Conservation (phyloP, 1,140 invertebrate species). For the Heliconius eleuchia region DNA sequence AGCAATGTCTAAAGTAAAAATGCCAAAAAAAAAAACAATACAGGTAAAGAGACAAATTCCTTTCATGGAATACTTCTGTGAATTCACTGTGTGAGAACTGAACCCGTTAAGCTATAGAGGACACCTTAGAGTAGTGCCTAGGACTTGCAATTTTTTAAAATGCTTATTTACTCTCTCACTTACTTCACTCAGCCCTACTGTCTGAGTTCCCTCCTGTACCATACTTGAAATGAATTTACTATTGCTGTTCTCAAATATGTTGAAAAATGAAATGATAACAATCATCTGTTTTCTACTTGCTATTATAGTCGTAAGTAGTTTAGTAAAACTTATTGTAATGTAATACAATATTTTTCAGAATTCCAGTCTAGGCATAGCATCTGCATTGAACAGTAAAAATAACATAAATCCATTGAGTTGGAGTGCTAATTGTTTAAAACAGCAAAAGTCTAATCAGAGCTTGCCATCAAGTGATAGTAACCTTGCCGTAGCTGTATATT, state of each 20-base stretch:
- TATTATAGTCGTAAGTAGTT: background rate
- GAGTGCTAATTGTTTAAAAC: slow-evolving; percentile 55
- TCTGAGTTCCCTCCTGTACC: too few relatives aligned
- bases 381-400: slow-evolving; percentile 64
- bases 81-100: too few relatives aligned
- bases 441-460: slow-evolving; percentile 59
- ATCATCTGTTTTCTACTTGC: background rate
- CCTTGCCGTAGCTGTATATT: slow-evolving; percentile 53
- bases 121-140: too few relatives aligned
- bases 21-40: too few relatives aligned
- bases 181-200: too few relatives aligned
- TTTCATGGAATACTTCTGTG: too few relatives aligned
- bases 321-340: background rate
- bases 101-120: too few relatives aligned
- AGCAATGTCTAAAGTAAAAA: too few relatives aligned
- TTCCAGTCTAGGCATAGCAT: slow-evolving; percentile 47
- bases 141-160: too few relatives aligned
- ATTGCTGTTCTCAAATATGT: background rate
- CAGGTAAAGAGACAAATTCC: too few relatives aligned
- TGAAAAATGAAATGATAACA: background rate
- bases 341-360: slow-evolving; percentile 43
- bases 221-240: too few relatives aligned
- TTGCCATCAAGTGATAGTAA: slow-evolving; percentile 62
- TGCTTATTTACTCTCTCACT: too few relatives aligned
- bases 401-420: slow-evolving; percentile 63